phyloP scores from a whole-genome alignment of 2,113 vertebrate genomes.

The Paradisaea rubra region DNA sequence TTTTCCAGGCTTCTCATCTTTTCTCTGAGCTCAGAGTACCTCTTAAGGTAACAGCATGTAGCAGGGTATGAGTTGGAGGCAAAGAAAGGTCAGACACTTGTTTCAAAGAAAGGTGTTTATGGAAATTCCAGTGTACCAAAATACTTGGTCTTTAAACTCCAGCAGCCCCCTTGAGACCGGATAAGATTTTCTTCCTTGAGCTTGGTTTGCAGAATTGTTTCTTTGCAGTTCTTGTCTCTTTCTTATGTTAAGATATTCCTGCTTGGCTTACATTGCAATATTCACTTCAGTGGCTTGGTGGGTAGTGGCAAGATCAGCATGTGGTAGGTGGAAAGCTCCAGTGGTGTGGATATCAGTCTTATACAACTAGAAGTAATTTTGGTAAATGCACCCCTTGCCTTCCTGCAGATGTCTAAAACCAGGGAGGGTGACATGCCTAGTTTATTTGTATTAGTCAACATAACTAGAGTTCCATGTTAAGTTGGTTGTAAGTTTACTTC shows the following conservation, averaged over 20 bases:
- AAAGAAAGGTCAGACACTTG: neutral
- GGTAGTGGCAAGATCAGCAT: neutral
- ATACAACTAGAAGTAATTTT: neutral
- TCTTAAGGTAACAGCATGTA: neutral
- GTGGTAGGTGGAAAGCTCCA: neutral
- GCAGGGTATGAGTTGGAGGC: neutral
- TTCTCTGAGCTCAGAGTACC: neutral
- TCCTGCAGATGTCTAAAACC: neutral
- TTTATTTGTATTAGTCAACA: neutral
- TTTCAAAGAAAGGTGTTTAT: neutral
- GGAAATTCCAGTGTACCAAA: neutral
- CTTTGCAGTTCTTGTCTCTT: neutral
- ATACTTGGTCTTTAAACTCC: neutral
- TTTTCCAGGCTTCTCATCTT: neutral
- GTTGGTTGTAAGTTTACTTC: neutral
- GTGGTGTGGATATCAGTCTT: neutral
- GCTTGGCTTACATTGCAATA: neutral
- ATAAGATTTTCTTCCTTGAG: neutral
- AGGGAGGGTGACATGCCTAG: too few species aligned
- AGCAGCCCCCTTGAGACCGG: neutral
- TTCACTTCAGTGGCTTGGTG: neutral
- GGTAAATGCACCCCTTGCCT: neutral
- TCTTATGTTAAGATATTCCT: neutral
- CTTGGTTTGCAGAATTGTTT: neutral
- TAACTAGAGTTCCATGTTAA: neutral